phyloP scores from a whole-genome alignment of 1,140 invertebrate genomes.

The Homarus americanus region DNA sequence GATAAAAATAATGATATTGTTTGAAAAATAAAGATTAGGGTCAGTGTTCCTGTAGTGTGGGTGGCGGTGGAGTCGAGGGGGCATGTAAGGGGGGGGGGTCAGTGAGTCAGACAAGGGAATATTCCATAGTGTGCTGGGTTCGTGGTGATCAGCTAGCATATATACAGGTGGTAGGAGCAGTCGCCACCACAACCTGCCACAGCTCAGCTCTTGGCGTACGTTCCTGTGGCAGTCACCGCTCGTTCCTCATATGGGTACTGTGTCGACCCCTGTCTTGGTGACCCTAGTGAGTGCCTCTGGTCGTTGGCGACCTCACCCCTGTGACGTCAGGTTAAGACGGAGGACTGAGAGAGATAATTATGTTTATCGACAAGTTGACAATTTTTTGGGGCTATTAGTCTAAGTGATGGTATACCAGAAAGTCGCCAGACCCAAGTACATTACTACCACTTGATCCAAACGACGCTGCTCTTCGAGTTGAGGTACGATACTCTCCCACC shows the following conservation, averaged over 20 bases:
- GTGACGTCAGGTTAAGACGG: conserved; percentile 13
- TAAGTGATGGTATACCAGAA: no score
- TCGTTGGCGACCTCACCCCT: conserved; percentile 28
- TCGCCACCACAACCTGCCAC: neutral
- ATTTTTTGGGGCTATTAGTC: no score
- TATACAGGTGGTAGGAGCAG: neutral
- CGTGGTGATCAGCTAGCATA: neutral
- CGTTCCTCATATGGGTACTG: conserved; percentile 45
- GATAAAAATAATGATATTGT: no score
- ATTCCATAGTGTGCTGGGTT: neutral
- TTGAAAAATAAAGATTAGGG: no score
- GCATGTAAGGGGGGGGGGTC: no score
- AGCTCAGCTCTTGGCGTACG: neutral
- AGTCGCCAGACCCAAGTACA: no score
- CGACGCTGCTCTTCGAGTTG: neutral
- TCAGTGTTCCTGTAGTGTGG: no score
- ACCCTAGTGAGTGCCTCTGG: neutral
- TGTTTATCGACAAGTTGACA: no score
- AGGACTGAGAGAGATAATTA: conserved; percentile 39
- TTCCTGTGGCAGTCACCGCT: no score
- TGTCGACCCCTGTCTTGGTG: neutral
- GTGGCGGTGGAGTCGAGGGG: no score
- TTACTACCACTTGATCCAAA: neutral
- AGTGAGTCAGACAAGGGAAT: neutral
- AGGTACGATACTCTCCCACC: neutral